Conservation (phyloP, 2,113 vertebrate genomes). For the Pollimyrus isidori region DNA sequence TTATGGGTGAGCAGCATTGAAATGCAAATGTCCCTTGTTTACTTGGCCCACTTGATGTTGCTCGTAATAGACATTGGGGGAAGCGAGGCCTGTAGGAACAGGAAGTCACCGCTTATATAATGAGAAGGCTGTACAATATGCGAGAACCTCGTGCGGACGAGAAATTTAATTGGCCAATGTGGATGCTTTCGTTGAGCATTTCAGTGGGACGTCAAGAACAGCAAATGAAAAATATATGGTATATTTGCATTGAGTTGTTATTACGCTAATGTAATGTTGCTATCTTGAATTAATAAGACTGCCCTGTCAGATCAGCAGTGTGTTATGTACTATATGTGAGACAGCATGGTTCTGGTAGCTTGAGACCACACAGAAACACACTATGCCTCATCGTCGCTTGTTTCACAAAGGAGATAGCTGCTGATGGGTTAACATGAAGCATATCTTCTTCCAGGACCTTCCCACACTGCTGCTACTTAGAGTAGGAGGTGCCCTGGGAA, state of each 20-base stretch:
- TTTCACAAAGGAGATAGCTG: neutral
- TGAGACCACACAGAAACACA: neutral
- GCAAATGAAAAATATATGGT: neutral
- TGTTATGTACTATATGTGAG: neutral
- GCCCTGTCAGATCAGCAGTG: neutral
- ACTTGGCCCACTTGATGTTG: constrained; percentile 24
- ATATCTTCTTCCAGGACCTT: neutral
- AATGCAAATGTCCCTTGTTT: constrained; percentile 33
- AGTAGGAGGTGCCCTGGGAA: neutral
- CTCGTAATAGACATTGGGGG: constrained; percentile 20
- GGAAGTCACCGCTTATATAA: neutral
- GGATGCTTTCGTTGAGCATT: neutral
- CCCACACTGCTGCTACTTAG: neutral
- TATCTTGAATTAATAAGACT: neutral
- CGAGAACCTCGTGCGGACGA: neutral
- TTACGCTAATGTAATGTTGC: neutral
- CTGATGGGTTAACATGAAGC: neutral
- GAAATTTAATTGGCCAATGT: neutral
- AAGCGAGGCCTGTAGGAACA: neutral
- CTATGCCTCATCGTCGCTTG: neutral
- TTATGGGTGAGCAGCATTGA: constrained; percentile 24
- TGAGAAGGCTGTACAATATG: neutral
- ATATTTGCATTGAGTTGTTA: neutral
- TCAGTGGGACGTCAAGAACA: neutral
- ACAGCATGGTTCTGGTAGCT: neutral